Percentiles rank a stretch among this genome's conserved stretches.
Conservation (phyloP, 2,888 invertebrate genomes). For the Altica lythri region DNA sequence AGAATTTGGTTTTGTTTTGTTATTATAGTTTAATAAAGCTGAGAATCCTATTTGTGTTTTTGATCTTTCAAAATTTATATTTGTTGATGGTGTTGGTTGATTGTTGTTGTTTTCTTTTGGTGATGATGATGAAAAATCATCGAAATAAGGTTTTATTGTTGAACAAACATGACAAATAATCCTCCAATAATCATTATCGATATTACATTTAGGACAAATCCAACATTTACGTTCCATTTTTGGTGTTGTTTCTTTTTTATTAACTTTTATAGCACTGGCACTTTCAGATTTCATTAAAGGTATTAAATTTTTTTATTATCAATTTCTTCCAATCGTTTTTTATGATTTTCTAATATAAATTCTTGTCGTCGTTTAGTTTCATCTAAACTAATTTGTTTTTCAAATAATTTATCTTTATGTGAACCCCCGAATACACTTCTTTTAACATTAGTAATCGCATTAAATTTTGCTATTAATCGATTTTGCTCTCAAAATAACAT, state of each 20-base stretch:
- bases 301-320: constrained; percentile 43
- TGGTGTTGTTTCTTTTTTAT: no score
- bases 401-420: constrained; percentile 50
- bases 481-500: no score
- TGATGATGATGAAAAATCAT: no score
- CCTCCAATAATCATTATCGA: no score
- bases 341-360: constrained; percentile 44
- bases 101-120: neutral
- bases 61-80: constrained; percentile 51
- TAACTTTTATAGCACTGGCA: constrained; percentile 50
- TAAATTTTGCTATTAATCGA: no score
- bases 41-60: constrained; percentile 57
- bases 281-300: constrained; percentile 55
- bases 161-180: no score
- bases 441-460: constrained; percentile 63
- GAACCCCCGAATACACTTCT: constrained; percentile 61
- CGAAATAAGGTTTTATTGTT: no score
- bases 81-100: constrained; percentile 27
- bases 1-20: constrained; percentile 55
- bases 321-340: constrained; percentile 47
- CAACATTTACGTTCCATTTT: no score
- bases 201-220: no score
- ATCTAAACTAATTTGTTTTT: constrained; percentile 45
- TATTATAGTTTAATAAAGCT: constrained; percentile 49
- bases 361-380: constrained; percentile 46